These are phyloP conservation scores for Arion vulgaris DNA, from an alignment of 1,140 invertebrate species.

Conservation along the genomic window DNA sequence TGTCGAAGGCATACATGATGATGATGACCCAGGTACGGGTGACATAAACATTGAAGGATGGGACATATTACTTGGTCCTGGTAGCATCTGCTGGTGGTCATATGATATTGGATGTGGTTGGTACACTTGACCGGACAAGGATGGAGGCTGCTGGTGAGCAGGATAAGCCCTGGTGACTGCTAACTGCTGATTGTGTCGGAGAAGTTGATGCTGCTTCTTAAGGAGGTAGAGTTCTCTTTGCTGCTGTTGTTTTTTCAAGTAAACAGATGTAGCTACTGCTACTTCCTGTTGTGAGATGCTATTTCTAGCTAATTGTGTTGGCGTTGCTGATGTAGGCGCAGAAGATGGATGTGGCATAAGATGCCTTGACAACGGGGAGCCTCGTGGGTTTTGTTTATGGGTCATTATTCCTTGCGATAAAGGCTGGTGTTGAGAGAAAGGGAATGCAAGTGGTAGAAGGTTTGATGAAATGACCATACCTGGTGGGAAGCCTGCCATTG, in stretches of 20 bases:
- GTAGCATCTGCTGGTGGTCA: not conserved
- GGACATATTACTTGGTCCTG: not conserved
- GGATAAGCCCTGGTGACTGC: conserved; percentile 12
- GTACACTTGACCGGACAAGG: not conserved
- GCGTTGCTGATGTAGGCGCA: not conserved
- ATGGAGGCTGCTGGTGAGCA: conserved; percentile 15
- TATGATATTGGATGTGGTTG: not conserved
- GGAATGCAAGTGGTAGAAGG: conserved; percentile 1
- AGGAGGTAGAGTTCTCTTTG: not conserved
- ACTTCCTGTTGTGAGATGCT: not conserved
- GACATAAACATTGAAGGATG: not conserved
- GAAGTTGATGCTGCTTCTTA: not conserved
- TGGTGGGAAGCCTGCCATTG: conserved; percentile 34
- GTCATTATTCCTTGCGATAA: not conserved
- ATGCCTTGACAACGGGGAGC: not conserved
- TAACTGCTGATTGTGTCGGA: conserved; percentile 17
- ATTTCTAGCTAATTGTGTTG: not conserved
- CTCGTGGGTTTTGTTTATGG: not conserved
- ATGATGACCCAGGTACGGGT: not conserved
- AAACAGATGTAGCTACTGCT: not conserved
- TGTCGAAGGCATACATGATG: not conserved
- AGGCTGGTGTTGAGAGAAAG: conserved; percentile 6
- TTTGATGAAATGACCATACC: conserved; percentile 26
- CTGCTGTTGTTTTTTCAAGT: not conserved
- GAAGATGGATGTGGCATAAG: not conserved